Evolutionary conservation across 1,140 invertebrate genomes (phyloP).

Genomic region (Ylistrum balloti): DNA sequence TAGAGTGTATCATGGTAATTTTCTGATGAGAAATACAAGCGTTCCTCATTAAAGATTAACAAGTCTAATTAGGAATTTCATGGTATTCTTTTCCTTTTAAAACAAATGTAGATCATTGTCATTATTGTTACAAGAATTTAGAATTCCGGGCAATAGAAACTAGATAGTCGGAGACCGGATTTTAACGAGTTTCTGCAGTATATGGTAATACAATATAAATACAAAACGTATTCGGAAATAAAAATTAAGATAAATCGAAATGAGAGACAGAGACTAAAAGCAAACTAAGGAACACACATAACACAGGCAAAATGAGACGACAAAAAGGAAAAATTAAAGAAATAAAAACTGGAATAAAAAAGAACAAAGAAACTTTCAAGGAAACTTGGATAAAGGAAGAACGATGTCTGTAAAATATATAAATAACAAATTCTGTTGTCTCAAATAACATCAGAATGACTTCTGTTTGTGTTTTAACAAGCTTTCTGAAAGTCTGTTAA

Average conservation of each 20-base stretch:
- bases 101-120: too few relatives aligned
- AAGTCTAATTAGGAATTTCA: too few relatives aligned
- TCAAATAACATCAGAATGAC: constrained; percentile 40
- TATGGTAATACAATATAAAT: not conserved
- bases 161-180: not conserved
- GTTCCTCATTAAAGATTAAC: too few relatives aligned
- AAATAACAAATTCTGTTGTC: not conserved
- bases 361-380: not conserved
- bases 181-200: not conserved
- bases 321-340: not conserved
- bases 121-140: too few relatives aligned
- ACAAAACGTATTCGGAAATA: not conserved
- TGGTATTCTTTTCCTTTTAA: too few relatives aligned
- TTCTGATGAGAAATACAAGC: too few relatives aligned
- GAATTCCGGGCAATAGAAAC: too few relatives aligned
- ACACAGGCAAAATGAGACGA: not conserved
- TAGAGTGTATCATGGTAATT: not conserved
- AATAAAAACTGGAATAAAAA: not conserved
- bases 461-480: constrained; percentile 22
- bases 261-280: not conserved
- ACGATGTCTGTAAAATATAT: not conserved
- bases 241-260: constrained; percentile 14
- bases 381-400: not conserved
- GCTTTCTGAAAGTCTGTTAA: not conserved
- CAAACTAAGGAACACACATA: not conserved